A percentile compares a stretch with the other conserved stretches of the same genome.
These are phyloP conservation scores for Plutomurus gul DNA, from an alignment of 1,140 invertebrate genomes.

Conservation along the genomic window DNA sequence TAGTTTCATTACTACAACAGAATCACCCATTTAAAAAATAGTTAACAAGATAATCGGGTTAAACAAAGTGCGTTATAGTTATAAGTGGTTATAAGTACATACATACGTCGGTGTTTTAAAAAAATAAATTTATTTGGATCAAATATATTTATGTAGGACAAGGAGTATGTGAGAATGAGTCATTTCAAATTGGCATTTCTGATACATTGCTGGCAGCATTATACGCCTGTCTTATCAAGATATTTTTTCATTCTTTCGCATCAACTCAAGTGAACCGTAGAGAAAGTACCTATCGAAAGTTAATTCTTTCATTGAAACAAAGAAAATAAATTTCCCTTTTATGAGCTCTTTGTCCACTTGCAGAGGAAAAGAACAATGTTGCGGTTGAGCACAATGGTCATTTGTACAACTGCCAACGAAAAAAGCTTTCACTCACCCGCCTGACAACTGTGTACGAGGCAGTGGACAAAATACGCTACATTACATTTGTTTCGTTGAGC, in stretches of 20 bases:
- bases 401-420: constrained; percentile 4
- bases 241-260: not conserved
- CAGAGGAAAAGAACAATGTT: not conserved
- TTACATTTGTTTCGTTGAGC: not conserved
- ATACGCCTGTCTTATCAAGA: not conserved
- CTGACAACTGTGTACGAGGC: not conserved
- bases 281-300: not conserved
- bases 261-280: not conserved
- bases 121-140: too few relatives aligned
- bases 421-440: not conserved
- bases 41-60: too few relatives aligned
- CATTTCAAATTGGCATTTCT: too few relatives aligned
- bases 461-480: not conserved
- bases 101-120: too few relatives aligned
- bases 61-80: too few relatives aligned
- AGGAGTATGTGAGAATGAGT: too few relatives aligned
- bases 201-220: too few relatives aligned
- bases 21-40: too few relatives aligned
- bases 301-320: constrained; percentile 17
- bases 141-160: too few relatives aligned
- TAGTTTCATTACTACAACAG: too few relatives aligned
- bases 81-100: too few relatives aligned
- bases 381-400: not conserved
- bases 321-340: constrained; percentile 18
- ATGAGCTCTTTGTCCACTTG: not conserved